Conservation (phyloP, 2,797 vertebrate genomes). For the Pelochelys cantorii region DNA sequence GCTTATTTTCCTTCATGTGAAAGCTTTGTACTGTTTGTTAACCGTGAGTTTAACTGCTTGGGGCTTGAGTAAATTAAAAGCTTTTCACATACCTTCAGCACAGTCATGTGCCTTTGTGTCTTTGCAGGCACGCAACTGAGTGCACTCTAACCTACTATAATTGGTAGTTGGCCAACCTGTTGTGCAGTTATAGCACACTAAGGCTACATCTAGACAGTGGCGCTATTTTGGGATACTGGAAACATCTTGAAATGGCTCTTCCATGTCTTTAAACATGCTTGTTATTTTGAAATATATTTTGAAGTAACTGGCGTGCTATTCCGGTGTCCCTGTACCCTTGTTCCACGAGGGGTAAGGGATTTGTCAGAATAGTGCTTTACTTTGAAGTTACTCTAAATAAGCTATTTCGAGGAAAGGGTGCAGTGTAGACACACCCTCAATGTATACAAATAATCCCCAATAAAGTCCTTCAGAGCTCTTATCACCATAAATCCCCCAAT, state of each 20-base stretch:
- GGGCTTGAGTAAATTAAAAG: not conserved
- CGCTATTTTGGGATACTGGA: too few relatives aligned
- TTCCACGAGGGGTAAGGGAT: too few relatives aligned
- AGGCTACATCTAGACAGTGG: too few relatives aligned
- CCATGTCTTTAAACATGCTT: too few relatives aligned
- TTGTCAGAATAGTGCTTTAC: too few relatives aligned
- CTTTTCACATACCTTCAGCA: not conserved
- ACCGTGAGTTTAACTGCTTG: not conserved
- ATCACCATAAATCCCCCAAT: fast-evolving
- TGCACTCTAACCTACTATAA: fast-evolving
- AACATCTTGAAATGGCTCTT: too few relatives aligned
- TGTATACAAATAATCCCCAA: not conserved
- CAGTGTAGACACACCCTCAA: not conserved
- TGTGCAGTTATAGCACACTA: fast-evolving
- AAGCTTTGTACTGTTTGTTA: not conserved
- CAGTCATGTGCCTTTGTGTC: not conserved
- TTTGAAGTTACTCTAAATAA: too few relatives aligned
- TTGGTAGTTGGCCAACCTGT: not conserved
- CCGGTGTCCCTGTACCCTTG: too few relatives aligned
- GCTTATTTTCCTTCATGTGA: not conserved
- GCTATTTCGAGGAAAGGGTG: too few relatives aligned
- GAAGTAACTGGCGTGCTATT: too few relatives aligned
- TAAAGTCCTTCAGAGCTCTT: not conserved
- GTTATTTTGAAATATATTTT: too few relatives aligned
- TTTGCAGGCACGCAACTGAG: not conserved